phyloP scores from a whole-genome alignment of 2,888 invertebrate genomes.

The Agrotis clavis region DNA sequence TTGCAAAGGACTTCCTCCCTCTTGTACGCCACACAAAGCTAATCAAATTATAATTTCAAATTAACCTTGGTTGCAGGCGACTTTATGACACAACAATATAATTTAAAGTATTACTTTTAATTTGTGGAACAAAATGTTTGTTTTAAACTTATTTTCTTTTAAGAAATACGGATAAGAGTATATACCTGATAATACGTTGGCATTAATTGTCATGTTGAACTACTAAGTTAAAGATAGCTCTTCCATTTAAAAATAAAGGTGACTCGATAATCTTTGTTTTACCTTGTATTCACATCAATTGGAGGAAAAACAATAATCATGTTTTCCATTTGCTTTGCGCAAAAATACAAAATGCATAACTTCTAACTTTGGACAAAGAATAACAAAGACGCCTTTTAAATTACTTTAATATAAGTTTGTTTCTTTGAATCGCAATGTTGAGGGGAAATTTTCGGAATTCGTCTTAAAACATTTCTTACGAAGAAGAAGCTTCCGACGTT shows the following conservation, averaged over 20 bases:
- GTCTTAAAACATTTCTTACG: slow-evolving; percentile 85
- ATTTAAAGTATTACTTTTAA: slow-evolving; percentile 69
- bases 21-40: slow-evolving; percentile 72
- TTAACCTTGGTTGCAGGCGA: slow-evolving; percentile 68
- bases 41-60: slow-evolving; percentile 79
- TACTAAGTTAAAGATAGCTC: neutral
- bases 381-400: slow-evolving; percentile 86
- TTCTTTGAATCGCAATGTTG: slow-evolving; percentile 85
- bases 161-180: slow-evolving; percentile 3
- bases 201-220: neutral
- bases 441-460: slow-evolving; percentile 87
- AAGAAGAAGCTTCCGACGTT: slow-evolving; percentile 84
- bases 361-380: slow-evolving; percentile 80
- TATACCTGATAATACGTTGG: slow-evolving; percentile 9
- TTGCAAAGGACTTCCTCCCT: slow-evolving; percentile 67
- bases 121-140: slow-evolving; percentile 55
- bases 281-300: neutral
- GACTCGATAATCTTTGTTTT: neutral
- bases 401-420: slow-evolving; percentile 87
- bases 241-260: neutral
- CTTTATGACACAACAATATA: slow-evolving; percentile 69
- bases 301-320: slow-evolving; percentile 58
- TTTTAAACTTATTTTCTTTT: slow-evolving; percentile 29
- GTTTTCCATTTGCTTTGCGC: slow-evolving; percentile 63
- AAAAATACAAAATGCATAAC: slow-evolving; percentile 81